Base-by-base conservation (phyloP, 2,888 invertebrate genomes). In the Pristionchus maxplancki region DNA sequence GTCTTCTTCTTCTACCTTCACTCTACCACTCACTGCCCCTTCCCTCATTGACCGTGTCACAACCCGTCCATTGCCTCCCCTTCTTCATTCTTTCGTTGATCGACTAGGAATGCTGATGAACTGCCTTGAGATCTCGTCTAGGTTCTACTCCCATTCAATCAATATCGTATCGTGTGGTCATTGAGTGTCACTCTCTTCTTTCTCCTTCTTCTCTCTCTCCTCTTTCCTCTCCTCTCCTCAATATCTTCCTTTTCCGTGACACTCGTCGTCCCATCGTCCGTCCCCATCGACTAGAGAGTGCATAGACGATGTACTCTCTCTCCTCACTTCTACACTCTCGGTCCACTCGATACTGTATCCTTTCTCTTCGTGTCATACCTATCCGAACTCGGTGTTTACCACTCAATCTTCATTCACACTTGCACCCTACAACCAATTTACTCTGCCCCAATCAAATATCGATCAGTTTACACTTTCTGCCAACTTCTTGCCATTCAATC, bases 241-340 rank as follows among this genome's bases (percentile, higher is more conserved):
- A 53, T 83, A 85, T 85, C 44, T 40, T 48, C 48, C 85, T 28
- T 83, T 87, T 71, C 71, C 67, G 86, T 71, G 86, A 87, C 44
- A 34, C n/a, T 87, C 86, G 71, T 6, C 86, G 86, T 13, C 48
- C 50, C 8, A 13, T 85, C 85, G 28, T 62, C 28, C 86, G 86
- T 53, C 67, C 86, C 24, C 44, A 71, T 71, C 67, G 86, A 71
- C 48, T 87, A 34, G 86, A 87, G 71, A 87, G 86, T 87, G 86
- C 86, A 3, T 87, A 71, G 64, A 24, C 81, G 48, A 31, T n/a
- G n/a, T n/a, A n/a, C 78, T 37, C 40, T 48, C 53, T 24, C 82
- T 34, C 82, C 11, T 34, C 82, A 34, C 53, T 53, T 20, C 53
- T 58, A 20, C 40, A 44, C 84, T 85, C 64, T 85, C 85, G 64